Evolutionary conservation across 2,113 vertebrate species (phyloP).

Genomic region (Syrmaticus mikado): DNA sequence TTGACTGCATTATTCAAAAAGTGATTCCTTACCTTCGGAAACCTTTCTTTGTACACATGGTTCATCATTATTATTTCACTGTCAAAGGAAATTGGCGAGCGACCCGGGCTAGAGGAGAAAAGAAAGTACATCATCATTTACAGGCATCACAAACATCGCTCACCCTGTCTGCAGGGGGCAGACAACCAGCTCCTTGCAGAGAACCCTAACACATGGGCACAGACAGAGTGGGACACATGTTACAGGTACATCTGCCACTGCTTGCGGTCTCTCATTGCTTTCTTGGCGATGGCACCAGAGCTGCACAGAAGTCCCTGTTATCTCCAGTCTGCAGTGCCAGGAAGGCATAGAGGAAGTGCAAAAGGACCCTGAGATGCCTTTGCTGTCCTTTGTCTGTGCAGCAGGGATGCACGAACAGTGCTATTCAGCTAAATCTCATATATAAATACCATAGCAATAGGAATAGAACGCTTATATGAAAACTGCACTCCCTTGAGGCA

Average conservation of each 20-base stretch:
- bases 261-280: background rate
- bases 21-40: conserved; percentile 90
- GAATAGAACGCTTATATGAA: background rate
- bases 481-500: background rate
- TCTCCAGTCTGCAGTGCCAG: background rate
- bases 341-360: background rate
- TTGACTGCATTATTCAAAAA: conserved; percentile 4
- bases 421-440: background rate
- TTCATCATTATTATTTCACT: conserved; percentile 99
- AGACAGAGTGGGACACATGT: background rate
- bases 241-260: background rate
- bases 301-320: background rate
- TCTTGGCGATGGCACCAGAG: background rate
- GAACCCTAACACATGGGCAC: background rate
- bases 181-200: background rate
- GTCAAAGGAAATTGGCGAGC: conserved; percentile 95
- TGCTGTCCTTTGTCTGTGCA: background rate
- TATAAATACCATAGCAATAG: background rate
- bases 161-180: background rate
- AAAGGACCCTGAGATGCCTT: background rate
- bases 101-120: conserved; percentile 87
- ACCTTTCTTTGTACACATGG: conserved; percentile 98
- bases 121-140: conserved; percentile 28
- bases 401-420: background rate
- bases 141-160: background rate